These are phyloP conservation scores for Loripinus fragilis DNA, from an alignment of 2,888 invertebrate genomes.

Conservation along the genomic window DNA sequence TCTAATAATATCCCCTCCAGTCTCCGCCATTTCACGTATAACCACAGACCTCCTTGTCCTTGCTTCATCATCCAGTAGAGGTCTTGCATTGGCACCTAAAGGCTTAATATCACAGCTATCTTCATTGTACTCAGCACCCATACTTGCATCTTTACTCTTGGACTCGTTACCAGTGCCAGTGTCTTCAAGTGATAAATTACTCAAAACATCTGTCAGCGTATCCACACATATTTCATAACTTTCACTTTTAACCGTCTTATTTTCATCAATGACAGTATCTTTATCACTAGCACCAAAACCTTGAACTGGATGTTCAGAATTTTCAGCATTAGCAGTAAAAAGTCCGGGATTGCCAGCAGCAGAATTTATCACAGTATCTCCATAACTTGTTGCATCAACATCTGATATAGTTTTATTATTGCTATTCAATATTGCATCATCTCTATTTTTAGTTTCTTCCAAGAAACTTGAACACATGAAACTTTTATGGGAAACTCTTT, in stretches of 20 bases:
- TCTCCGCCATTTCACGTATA: constrained; percentile 1
- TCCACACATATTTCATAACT: neutral
- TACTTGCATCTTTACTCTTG: neutral
- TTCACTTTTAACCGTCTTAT: neutral
- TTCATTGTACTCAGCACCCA: neutral
- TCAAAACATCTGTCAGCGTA: neutral
- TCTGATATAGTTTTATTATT: neutral
- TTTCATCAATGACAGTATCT: neutral
- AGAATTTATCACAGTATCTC: neutral
- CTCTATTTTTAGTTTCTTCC: constrained; percentile 2
- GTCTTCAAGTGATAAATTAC: constrained; percentile 12
- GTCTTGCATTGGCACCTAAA: neutral
- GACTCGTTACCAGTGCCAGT: neutral
- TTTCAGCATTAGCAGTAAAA: neutral
- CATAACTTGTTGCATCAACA: neutral
- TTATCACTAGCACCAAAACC: neutral
- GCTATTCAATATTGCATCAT: neutral
- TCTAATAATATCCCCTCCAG: neutral
- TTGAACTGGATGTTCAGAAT: neutral
- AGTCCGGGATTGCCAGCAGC: neutral
- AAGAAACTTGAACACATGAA: constrained; percentile 42
- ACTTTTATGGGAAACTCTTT: neutral
- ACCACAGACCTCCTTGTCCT: constrained; percentile 13
- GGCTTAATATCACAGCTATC: constrained; percentile 8
- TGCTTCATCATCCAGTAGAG: constrained; percentile 9